Conservation (phyloP, 2,797 vertebrate species). For the Perdix hodgsoniae region DNA sequence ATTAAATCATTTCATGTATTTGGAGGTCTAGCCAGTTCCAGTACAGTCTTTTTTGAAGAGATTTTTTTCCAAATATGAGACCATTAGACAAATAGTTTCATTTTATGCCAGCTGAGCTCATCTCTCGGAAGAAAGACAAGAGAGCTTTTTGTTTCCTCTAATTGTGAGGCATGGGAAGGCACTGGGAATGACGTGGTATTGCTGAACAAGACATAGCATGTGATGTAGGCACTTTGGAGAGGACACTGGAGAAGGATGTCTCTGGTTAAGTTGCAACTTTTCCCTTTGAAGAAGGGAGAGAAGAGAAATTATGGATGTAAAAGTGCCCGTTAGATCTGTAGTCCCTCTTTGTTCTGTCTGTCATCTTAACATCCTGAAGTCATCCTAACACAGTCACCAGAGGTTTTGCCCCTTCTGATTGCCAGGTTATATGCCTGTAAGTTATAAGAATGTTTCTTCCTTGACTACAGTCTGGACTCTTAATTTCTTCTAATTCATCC, state of each 20-base stretch:
- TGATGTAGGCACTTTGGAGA: background rate
- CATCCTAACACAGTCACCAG: background rate
- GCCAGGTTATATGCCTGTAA: background rate
- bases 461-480: background rate
- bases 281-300: background rate
- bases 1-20: constrained; percentile 73
- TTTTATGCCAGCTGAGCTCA: constrained; percentile 66
- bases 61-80: constrained; percentile 62
- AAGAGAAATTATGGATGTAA: background rate
- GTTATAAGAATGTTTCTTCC: background rate
- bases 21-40: constrained; percentile 61
- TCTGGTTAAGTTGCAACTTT: background rate
- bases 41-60: constrained; percentile 35
- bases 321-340: background rate
- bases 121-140: constrained; percentile 62
- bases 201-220: background rate
- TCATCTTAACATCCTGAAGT: background rate
- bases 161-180: constrained; percentile 39
- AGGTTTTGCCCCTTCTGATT: background rate
- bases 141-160: background rate
- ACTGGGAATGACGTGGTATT: background rate
- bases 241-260: background rate
- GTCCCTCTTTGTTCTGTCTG: background rate
- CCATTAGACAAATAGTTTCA: constrained; percentile 48
- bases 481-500: background rate